phyloP scores from a whole-genome alignment of 2,888 invertebrate species.

The Mesopsocus fuscifrons region DNA sequence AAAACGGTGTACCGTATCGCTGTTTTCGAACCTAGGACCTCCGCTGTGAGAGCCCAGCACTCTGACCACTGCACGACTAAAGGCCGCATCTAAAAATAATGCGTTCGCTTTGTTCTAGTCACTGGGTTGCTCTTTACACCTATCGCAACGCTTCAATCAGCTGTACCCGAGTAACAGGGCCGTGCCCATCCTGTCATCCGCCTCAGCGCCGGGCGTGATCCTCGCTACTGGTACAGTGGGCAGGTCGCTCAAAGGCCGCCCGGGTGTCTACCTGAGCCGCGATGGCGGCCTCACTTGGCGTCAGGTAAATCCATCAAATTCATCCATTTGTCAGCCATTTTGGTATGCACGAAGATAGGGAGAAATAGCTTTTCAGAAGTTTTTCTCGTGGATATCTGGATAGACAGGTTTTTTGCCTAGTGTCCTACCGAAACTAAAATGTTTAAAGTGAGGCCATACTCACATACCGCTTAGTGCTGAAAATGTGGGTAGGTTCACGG shows the following conservation, averaged over 20 bases:
- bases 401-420: too few species aligned
- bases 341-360: not conserved
- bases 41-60: too few species aligned
- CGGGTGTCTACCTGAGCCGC: constrained; percentile 58
- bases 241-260: constrained; percentile 56
- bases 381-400: too few species aligned
- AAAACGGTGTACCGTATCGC: too few species aligned
- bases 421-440: too few species aligned
- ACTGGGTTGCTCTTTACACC: constrained; percentile 62
- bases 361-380: too few species aligned
- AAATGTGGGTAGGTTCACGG: too few species aligned
- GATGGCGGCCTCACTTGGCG: constrained; percentile 74
- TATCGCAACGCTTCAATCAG: constrained; percentile 71
- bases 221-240: constrained; percentile 72
- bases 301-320: constrained; percentile 30
- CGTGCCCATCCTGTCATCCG: constrained; percentile 64
- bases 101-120: constrained; percentile 20
- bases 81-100: too few species aligned
- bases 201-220: constrained; percentile 74
- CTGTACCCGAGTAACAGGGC: constrained; percentile 63
- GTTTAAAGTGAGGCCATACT: too few species aligned
- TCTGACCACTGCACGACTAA: too few species aligned
- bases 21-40: too few species aligned
- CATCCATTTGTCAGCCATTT: not conserved
- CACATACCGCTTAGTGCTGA: too few species aligned